Percentiles rank a stretch among this genome's conserved stretches.
Conservation (phyloP, 2,888 invertebrate genomes). For the Lasioglossum villosulum region DNA sequence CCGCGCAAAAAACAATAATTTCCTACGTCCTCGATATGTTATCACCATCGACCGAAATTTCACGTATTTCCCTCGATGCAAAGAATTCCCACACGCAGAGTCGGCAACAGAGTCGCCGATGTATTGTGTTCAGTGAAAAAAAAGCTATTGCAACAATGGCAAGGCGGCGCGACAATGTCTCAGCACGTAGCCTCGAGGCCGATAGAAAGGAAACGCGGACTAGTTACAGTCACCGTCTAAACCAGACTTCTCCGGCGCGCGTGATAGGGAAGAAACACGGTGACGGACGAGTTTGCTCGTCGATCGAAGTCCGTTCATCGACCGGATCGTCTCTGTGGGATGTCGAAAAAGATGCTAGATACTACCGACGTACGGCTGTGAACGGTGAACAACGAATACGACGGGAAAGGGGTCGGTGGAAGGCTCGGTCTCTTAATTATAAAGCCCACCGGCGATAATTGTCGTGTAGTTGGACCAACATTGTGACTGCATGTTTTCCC, state of each 20-base stretch:
- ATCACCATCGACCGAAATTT: background rate
- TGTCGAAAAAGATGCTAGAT: conserved; percentile 64
- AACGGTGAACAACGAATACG: conserved; percentile 20
- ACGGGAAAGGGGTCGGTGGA: conserved; percentile 35
- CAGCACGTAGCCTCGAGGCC: conserved; percentile 70
- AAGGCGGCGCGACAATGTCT: conserved; percentile 72
- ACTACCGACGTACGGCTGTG: conserved; percentile 19
- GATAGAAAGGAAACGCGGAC: conserved; percentile 44
- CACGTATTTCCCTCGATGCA: background rate
- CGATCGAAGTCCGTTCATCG: conserved; percentile 38
- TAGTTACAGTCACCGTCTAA: conserved; percentile 60
- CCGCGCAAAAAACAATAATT: background rate
- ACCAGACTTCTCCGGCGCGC: conserved; percentile 31
- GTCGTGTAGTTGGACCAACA: conserved; percentile 84
- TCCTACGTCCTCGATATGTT: background rate
- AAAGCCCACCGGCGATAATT: conserved; percentile 84
- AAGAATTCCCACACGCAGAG: conserved; percentile 41
- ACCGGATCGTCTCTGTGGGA: conserved; percentile 69
- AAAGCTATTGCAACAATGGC: conserved; percentile 46
- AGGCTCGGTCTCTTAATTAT: conserved; percentile 79
- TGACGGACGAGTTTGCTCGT: background rate
- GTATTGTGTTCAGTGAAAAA: conserved; percentile 1
- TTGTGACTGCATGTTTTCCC: conserved; percentile 84
- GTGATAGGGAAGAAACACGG: background rate
- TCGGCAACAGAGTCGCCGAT: background rate